A percentile compares a stretch with the other conserved stretches of the same genome.
Evolutionary conservation across 53 echinoderm and acorn worm genomes (phyloP).

Genomic region (Stichopus horrens): DNA sequence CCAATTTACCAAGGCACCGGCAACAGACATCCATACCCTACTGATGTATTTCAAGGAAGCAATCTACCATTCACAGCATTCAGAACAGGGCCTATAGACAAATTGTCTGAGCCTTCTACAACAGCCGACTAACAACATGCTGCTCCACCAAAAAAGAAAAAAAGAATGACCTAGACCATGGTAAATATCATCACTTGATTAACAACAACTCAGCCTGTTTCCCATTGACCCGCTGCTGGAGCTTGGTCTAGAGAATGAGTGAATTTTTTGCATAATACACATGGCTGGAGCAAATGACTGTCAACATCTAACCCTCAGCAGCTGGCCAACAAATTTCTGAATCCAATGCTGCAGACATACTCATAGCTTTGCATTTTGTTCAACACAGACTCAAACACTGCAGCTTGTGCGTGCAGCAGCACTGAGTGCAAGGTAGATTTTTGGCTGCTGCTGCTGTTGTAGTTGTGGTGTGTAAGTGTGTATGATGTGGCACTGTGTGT

Average conservation of each 20-base stretch:
- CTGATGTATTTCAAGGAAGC: too few species aligned
- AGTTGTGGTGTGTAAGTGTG: too few species aligned
- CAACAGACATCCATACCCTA: too few species aligned
- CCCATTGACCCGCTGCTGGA: constrained; percentile 37
- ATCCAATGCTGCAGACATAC: not conserved
- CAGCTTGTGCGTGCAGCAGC: not conserved
- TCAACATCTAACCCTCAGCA: not conserved
- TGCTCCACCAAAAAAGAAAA: not conserved
- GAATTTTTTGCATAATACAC: constrained; percentile 21
- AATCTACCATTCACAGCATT: too few species aligned
- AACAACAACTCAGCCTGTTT: constrained; percentile 20
- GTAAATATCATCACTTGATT: constrained; percentile 11
- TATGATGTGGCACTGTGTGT: too few species aligned
- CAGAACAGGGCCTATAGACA: not conserved
- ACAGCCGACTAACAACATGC: not conserved
- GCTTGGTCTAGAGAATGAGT: not conserved
- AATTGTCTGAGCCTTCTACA: not conserved
- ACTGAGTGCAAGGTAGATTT: not conserved
- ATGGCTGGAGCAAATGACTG: constrained; percentile 1
- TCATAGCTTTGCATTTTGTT: too few species aligned
- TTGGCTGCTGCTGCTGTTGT: not conserved
- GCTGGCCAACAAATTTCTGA: constrained; percentile 16
- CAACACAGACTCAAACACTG: not conserved
- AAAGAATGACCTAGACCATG: constrained; percentile 14
- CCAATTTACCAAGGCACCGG: too few species aligned